Percentiles rank a stretch among this genome's conserved stretches.
phyloP scores from a whole-genome alignment of 2,888 invertebrate genomes.

The Cosmorhoe ocellata region DNA sequence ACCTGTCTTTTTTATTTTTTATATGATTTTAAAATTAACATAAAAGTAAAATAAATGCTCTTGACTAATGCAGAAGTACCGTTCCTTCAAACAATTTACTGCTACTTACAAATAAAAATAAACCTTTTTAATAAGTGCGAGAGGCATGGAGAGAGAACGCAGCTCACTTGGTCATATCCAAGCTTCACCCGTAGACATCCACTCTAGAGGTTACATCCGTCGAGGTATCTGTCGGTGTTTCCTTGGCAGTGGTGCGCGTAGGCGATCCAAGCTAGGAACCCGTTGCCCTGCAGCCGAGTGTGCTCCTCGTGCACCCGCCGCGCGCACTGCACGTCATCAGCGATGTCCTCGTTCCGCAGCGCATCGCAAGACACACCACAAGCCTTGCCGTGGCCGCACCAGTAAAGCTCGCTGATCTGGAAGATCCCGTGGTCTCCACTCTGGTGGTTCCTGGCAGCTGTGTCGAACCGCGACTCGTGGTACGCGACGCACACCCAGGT shows the following conservation, averaged over 20 bases:
- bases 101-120: too few relatives aligned
- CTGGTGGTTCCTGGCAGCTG: slow-evolving; percentile 80
- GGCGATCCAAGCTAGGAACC: slow-evolving; percentile 89
- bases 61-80: too few relatives aligned
- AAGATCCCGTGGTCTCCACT: slow-evolving; percentile 86
- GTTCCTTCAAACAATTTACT: too few relatives aligned
- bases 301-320: slow-evolving; percentile 86
- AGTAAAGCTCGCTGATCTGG: slow-evolving; percentile 88
- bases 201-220: slow-evolving; percentile 64
- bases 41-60: too few relatives aligned
- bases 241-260: slow-evolving; percentile 84
- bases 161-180: too few relatives aligned
- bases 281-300: slow-evolving; percentile 85
- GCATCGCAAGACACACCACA: slow-evolving; percentile 84
- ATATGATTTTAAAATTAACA: too few relatives aligned
- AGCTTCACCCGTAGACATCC: not conserved
- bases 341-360: slow-evolving; percentile 86
- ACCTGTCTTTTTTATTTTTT: too few relatives aligned
- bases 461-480: slow-evolving; percentile 87
- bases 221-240: slow-evolving; percentile 77
- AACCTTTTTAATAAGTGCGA: too few relatives aligned
- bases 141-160: too few relatives aligned
- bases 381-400: slow-evolving; percentile 85
- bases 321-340: slow-evolving; percentile 87
- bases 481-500: slow-evolving; percentile 89